phyloP scores from a whole-genome alignment of 2,888 invertebrate species.

The Eucera pruinosa region DNA sequence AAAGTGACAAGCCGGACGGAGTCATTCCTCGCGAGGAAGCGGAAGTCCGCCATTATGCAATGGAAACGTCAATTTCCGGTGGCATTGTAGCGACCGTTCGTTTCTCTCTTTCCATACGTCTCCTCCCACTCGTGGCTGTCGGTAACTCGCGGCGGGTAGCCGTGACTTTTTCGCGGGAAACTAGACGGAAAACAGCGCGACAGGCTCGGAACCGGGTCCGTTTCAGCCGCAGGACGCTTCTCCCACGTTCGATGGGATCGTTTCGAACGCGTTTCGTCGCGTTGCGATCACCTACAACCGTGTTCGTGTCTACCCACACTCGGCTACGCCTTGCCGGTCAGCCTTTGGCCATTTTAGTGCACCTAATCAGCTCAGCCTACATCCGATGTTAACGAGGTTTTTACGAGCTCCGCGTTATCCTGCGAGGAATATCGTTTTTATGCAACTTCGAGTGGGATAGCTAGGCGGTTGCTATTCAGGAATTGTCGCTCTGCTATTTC shows the following conservation, averaged over 20 bases:
- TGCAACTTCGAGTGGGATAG: neutral
- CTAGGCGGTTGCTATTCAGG: neutral
- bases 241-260: slow-evolving; percentile 32
- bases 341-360: slow-evolving; percentile 28
- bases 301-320: slow-evolving; percentile 28
- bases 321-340: slow-evolving; percentile 16
- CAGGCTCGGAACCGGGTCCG: neutral
- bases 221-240: slow-evolving; percentile 5
- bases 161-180: slow-evolving; percentile 45
- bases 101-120: slow-evolving; percentile 68
- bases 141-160: slow-evolving; percentile 11
- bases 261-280: slow-evolving; percentile 30
- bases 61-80: slow-evolving; percentile 80
- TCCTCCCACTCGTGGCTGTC: slow-evolving; percentile 38
- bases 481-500: no score
- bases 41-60: slow-evolving; percentile 81
- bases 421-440: neutral
- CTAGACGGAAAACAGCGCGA: slow-evolving; percentile 16
- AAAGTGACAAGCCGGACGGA: slow-evolving; percentile 76
- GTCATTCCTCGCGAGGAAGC: slow-evolving; percentile 79
- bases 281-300: slow-evolving; percentile 31
- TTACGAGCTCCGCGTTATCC: neutral
- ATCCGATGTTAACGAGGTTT: slow-evolving; percentile 8
- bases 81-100: slow-evolving; percentile 70
- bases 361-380: slow-evolving; percentile 35